Conservation (phyloP, 2,888 invertebrate species). For the Drosophila birchii region DNA sequence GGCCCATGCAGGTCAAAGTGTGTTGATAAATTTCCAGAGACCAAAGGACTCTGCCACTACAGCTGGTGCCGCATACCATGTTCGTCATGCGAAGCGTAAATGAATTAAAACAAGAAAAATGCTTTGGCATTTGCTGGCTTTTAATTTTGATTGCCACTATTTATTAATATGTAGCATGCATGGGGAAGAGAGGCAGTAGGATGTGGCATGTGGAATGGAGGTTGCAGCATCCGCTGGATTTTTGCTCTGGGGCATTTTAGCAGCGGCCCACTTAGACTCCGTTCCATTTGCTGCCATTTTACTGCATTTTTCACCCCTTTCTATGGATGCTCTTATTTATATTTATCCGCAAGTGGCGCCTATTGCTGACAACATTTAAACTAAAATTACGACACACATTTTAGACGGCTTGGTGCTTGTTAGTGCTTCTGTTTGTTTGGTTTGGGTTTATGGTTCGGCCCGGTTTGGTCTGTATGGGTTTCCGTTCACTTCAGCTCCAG, state of each 20-base stretch:
- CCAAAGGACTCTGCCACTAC: slow-evolving; percentile 10
- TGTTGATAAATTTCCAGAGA: slow-evolving; percentile 64
- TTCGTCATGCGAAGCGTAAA: slow-evolving; percentile 60
- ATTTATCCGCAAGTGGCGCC: slow-evolving; percentile 33
- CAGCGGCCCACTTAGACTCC: slow-evolving; percentile 66
- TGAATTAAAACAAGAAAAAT: slow-evolving; percentile 65
- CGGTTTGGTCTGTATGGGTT: slow-evolving; percentile 10
- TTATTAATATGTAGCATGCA: slow-evolving; percentile 66
- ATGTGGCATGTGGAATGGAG: slow-evolving; percentile 17
- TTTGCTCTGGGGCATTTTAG: slow-evolving; percentile 33
- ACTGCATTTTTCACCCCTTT: slow-evolving; percentile 29
- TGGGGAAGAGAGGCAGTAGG: slow-evolving; percentile 43
- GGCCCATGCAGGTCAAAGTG: slow-evolving; percentile 38
- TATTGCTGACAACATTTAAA: slow-evolving; percentile 26
- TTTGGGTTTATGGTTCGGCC: slow-evolving; percentile 27
- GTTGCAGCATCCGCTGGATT: slow-evolving; percentile 22
- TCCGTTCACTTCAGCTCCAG: slow-evolving; percentile 5
- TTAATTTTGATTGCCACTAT: slow-evolving; percentile 77
- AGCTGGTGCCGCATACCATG: slow-evolving; percentile 32
- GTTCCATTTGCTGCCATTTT: slow-evolving; percentile 45
- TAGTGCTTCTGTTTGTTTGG: slow-evolving; percentile 39
- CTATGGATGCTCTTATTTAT: slow-evolving; percentile 44
- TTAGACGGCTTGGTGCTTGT: slow-evolving; percentile 11
- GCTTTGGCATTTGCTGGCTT: slow-evolving; percentile 66
- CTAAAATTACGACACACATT: slow-evolving; percentile 47